Evolutionary conservation across 2,888 invertebrate genomes (phyloP), one percentile per base, ranked within the genome.

Genomic region (Torymus texanus): DNA sequence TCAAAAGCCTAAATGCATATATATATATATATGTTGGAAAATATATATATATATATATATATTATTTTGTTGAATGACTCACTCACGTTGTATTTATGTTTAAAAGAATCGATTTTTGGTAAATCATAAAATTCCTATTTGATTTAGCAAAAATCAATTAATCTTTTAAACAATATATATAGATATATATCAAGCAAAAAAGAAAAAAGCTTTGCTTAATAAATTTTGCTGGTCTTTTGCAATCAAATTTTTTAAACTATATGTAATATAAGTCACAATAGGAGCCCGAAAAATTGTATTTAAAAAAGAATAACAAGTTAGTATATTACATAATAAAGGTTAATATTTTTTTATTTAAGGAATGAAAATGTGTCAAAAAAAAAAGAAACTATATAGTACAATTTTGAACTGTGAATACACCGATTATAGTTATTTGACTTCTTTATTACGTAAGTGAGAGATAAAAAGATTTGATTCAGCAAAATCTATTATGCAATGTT

Each of bases 31-130:
- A 56, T 74, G 55, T 78, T 58, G 24, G 73, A 68, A 24, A 66
- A 56, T n/a, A 53, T 53, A 56, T 56, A 70, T 74, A 56, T n/a
- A 53, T 53, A 56, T 56, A 70, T 74, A 68, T 65, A 68, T 80
- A 76, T 80, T 70, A 80, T 76, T 71, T 79, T 75, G 75, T 75
- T 79, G 70, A 65, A 79, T 53, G 56, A 75, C 61, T 79, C 59
- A 75, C 75, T 71, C 65, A 56, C 55, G 79, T 79, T 79, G 66
- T 79, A 79, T 79, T 79, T 75, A 59, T 66, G 65, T 79, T 79
- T 75, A 65, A 75, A 75, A 62, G 29, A 65, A 63, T 79, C 58
- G 75, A 75, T 71, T 79, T 71, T 75, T 14, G 55, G 13, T 70
- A 56, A 73, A 56, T 16, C 3, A 12, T 58, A 13, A 18, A 16